Evolutionary conservation across 2,113 vertebrate genomes (phyloP), one percentile per base, ranked within the genome.

Genomic region (Lanius collurio): DNA sequence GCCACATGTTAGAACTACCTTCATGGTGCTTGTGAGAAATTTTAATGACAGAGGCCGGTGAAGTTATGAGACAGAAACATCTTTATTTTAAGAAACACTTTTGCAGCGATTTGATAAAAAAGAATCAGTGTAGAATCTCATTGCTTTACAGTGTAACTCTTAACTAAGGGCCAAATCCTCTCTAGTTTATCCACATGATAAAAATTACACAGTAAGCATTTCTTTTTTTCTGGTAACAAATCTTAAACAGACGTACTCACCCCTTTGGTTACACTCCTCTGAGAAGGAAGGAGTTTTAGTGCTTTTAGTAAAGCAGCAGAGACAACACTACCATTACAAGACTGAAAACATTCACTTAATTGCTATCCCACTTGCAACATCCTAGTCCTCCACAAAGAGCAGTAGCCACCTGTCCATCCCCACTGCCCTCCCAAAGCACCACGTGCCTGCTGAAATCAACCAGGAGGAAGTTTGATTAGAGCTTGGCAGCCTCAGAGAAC

Each of bases 361-460:
- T 91, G 53, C n/a, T 87, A 6, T 41, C n/a, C 26, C 46, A 12
- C 3, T 35, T 83, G 20, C 42, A 79, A 8, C 5, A 30, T 26
- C 39, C 39, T 24, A 7, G 5, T 77, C 42, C 7, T 80, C 26
- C 15, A n/a, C 10, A 53, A 20, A n/a, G 5, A 49, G 16, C 9
- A 76, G 26, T 1, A 56, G 6, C 26, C 47, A 35, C 3, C 4
- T 12, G 11, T 30, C 35, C 41, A 41, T 15, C 1, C 24, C 11
- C n/a, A 24, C 13, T 14, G 15, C 31, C n/a, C 9, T 42, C 47
- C 42, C n/a, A 55, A 53, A 71, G 37, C 20, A 42, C 23, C 23
- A 33, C 0, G 0, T 27, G 3, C 39, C n/a, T 91, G 37, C 46
- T 62, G 41, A 91, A 37, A 15, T 35, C 27, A 55, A 7, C 7